Evolutionary conservation across 2,888 invertebrate species (phyloP), one percentile per base, ranked within the genome.

Genomic region (Xanthorhoe designata): DNA sequence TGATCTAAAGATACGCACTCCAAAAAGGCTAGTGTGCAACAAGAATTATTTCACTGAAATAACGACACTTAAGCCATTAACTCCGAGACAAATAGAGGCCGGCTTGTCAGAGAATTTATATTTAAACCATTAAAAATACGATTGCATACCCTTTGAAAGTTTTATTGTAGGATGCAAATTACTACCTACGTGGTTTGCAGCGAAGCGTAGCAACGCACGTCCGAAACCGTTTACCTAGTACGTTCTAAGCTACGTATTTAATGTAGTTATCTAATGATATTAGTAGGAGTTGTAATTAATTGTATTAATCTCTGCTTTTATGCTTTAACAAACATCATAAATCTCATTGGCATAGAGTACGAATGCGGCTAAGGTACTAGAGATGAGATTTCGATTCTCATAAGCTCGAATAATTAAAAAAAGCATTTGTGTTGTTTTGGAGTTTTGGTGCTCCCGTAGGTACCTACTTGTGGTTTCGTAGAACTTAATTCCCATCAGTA

Each of bases 101-200:
- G 58, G 58, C 64, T 51, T 56, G 62, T 29, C 42, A n/a, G 50
- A 49, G 47, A 53, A 64, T 59, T 59, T 58, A 47, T 42, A 38
- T 24, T 54, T 50, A 52, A 56, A 18, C 49, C 35, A 58, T 54
- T 59, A 54, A 54, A 38, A 50, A n/a, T 58, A 52, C 19, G 51
- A 57, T 63, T 57, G 52, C 57, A 63, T 64, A 53, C 64, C 53
- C 58, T 64, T 64, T 58, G 58, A 58, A 52, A 47, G 47, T 53
- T 35, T 52, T 52, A 42, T 56, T 55, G 62, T 42, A 24, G 35
- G 56, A 57, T 63, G 58, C 53, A 64, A 53, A 64, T 58, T 58
- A 58, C 35, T 45, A 53, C 47, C 42, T 60, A 35, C 35, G 10
- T 55, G 17, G 10, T 42, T 53, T 29, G 61, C 61, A 52, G n/a